A percentile compares a stretch with the other conserved stretches of the same genome.
These are phyloP conservation scores for Eulithis testata DNA, from an alignment of 2,888 invertebrate species.

Conservation along the genomic window DNA sequence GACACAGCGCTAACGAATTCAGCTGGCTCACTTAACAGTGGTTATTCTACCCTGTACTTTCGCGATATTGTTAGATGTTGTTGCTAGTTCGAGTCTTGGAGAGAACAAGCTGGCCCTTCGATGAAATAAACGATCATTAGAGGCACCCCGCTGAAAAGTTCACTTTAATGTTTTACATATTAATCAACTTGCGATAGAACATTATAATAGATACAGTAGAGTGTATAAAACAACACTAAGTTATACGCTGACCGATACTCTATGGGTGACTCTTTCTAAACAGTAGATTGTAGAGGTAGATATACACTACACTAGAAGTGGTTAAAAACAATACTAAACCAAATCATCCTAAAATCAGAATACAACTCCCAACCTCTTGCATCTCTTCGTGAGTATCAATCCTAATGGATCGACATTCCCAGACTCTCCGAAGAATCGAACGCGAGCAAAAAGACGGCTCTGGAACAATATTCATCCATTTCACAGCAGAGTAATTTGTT, in stretches of 20 bases:
- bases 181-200: conserved; percentile 32
- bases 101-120: conserved; percentile 8
- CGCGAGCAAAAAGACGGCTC: conserved; percentile 36
- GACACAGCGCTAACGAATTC: conserved; percentile 21
- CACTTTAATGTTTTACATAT: conserved; percentile 42
- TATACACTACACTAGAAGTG: no score
- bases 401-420: conserved; percentile 43
- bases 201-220: neutral
- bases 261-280: neutral
- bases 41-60: neutral
- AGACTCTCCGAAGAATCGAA: conserved; percentile 32
- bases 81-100: neutral
- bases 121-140: conserved; percentile 47
- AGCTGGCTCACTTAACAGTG: conserved; percentile 24
- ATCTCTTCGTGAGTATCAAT: conserved; percentile 39
- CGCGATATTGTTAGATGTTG: neutral
- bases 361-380: conserved; percentile 10
- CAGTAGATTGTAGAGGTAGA: no score
- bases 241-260: conserved; percentile 1
- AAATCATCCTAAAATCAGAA: conserved; percentile 19
- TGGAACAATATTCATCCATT: conserved; percentile 36
- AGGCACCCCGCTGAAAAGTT: conserved; percentile 41
- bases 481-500: conserved; percentile 28
- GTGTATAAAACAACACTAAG: neutral
- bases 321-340: neutral